Evolutionary conservation across 1,140 invertebrate species (phyloP).

Genomic region (Hyphantria cunea): DNA sequence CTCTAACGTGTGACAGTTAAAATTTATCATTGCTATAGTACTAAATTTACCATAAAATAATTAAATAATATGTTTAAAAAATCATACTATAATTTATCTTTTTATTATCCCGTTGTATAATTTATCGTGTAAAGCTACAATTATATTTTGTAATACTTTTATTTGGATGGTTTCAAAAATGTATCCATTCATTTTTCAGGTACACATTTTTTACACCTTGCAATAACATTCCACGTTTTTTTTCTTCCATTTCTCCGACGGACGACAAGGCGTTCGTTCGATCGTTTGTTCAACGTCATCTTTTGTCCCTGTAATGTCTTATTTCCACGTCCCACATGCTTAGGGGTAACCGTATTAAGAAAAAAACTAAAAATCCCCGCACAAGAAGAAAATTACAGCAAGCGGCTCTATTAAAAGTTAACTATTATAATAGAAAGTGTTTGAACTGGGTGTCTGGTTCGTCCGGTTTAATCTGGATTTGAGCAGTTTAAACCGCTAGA

Average conservation of each 20-base stretch:
- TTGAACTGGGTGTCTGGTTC: slow-evolving; percentile 63
- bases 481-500: slow-evolving; percentile 65
- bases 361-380: slow-evolving; percentile 77
- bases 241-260: slow-evolving; percentile 57
- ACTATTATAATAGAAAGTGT: slow-evolving; percentile 66
- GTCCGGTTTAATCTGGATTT: slow-evolving; percentile 79
- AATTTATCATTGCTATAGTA: no score
- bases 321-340: slow-evolving; percentile 77
- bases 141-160: no score
- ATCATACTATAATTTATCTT: no score
- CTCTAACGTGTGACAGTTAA: no score
- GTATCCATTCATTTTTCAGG: no score
- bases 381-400: slow-evolving; percentile 76
- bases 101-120: no score
- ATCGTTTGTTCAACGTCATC: slow-evolving; percentile 76
- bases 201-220: slow-evolving; percentile 25
- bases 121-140: no score
- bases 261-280: slow-evolving; percentile 66
- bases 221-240: slow-evolving; percentile 27
- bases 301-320: slow-evolving; percentile 74
- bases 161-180: no score
- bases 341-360: slow-evolving; percentile 77
- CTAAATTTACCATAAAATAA: no score
- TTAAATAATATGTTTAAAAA: no score
- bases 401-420: slow-evolving; percentile 66